phyloP scores from a whole-genome alignment of 2,797 vertebrate genomes.

The Sebastes trivittatus region DNA sequence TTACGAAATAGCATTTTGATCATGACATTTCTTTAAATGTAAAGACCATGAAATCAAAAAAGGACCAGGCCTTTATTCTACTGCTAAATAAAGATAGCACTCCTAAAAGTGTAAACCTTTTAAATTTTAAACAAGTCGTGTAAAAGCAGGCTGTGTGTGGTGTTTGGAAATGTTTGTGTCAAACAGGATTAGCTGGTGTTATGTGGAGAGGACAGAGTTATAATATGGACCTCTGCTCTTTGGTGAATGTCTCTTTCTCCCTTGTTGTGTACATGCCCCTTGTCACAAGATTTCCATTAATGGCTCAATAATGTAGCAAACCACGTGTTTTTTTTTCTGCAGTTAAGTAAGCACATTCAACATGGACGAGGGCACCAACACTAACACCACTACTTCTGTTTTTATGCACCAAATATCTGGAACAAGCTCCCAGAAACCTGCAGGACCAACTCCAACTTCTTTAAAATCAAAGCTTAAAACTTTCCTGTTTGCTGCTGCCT shows the following conservation, averaged over 20 bases:
- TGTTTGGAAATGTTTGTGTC: slow-evolving; percentile 14
- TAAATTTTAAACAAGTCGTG: slow-evolving; percentile 12
- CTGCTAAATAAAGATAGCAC: background rate
- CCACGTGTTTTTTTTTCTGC: slow-evolving; percentile 64
- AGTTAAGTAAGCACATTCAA: slow-evolving; percentile 56
- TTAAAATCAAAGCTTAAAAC: too few species aligned
- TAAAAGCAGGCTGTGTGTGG: slow-evolving; percentile 7
- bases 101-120: slow-evolving; percentile 11
- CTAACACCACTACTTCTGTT: background rate
- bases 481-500: too few species aligned
- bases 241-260: background rate
- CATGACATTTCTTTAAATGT: background rate
- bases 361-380: slow-evolving; percentile 55
- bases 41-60: background rate
- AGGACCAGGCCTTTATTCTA: background rate
- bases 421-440: too few species aligned
- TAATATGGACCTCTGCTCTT: slow-evolving; percentile 21
- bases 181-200: slow-evolving; percentile 10
- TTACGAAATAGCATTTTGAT: background rate
- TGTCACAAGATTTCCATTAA: slow-evolving; percentile 78
- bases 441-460: too few species aligned
- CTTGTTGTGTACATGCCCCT: slow-evolving; percentile 65
- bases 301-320: slow-evolving; percentile 70
- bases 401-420: too few species aligned
- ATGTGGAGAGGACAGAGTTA: background rate